These are phyloP conservation scores for Dichetophora obliterata DNA, from an alignment of 2,888 invertebrate species.

Conservation along the genomic window DNA sequence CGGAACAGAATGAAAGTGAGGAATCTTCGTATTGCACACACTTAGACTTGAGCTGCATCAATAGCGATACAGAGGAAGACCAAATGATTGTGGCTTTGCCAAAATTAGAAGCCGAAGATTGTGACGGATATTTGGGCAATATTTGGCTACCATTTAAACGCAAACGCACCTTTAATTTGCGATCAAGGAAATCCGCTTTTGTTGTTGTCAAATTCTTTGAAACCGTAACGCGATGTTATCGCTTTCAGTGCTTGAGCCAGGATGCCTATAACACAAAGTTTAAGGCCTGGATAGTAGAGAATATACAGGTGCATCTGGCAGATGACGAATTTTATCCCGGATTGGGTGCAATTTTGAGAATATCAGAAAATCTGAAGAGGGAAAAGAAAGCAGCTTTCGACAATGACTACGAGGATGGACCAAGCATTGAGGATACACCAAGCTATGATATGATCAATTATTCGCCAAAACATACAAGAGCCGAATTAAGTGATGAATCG, in stretches of 20 bases:
- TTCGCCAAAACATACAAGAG: not conserved
- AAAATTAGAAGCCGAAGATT: conserved; percentile 58
- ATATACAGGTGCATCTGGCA: conserved; percentile 59
- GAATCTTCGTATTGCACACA: conserved; percentile 58
- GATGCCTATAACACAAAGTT: conserved; percentile 60
- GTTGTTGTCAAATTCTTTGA: conserved; percentile 64
- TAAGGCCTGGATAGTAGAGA: conserved; percentile 62
- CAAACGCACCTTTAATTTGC: conserved; percentile 63
- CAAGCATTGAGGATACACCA: not conserved
- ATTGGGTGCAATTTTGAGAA: conserved; percentile 62
- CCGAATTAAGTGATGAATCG: not conserved
- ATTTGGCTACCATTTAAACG: conserved; percentile 65
- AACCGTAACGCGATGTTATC: conserved; percentile 61
- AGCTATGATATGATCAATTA: conserved; percentile 1
- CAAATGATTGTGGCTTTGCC: conserved; percentile 65
- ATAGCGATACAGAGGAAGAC: conserved; percentile 52
- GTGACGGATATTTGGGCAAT: conserved; percentile 57
- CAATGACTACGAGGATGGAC: conserved; percentile 31
- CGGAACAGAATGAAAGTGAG: conserved; percentile 25
- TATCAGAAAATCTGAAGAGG: conserved; percentile 56
- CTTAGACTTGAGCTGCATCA: conserved; percentile 55
- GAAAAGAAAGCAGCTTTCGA: conserved; percentile 33
- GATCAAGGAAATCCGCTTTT: conserved; percentile 58
- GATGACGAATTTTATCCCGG: conserved; percentile 68
- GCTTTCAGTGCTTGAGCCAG: conserved; percentile 58